Conservation (phyloP, 2,888 invertebrate species). For the Nowickia ferox region DNA sequence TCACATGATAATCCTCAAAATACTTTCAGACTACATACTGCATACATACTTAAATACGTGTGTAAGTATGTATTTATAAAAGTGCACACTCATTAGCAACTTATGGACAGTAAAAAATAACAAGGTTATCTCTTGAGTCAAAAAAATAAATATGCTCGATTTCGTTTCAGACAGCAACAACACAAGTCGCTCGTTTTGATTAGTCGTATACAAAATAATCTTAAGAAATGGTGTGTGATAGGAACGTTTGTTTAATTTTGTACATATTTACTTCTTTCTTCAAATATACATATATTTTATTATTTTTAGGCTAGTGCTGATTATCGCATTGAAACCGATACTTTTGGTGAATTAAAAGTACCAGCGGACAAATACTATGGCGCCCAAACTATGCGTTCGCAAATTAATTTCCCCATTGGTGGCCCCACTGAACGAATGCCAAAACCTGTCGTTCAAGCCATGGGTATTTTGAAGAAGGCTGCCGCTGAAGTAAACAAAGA, state of each 20-base stretch:
- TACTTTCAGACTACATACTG: not conserved
- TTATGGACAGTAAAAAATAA: conserved; percentile 23
- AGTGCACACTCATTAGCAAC: conserved; percentile 3
- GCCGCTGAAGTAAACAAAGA: conserved; percentile 97
- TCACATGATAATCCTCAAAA: conserved; percentile 46
- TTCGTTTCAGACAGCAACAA: conserved; percentile 32
- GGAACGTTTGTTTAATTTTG: not conserved
- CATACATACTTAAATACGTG: conserved; percentile 1
- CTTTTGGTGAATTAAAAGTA: conserved; percentile 97
- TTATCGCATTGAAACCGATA: conserved; percentile 89
- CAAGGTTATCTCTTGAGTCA: conserved; percentile 64
- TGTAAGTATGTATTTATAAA: not conserved
- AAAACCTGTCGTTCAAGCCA: conserved; percentile 94
- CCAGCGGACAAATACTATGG: conserved; percentile 97
- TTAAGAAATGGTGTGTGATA: conserved; percentile 59
- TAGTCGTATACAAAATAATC: conserved; percentile 45
- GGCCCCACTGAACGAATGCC: conserved; percentile 97
- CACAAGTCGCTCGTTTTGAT: conserved; percentile 52
- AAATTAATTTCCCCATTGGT: conserved; percentile 98
- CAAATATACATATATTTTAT: not conserved
- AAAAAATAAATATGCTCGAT: conserved; percentile 36
- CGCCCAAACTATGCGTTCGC: conserved; percentile 97
- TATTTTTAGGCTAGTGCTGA: conserved; percentile 77
- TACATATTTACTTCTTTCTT: not conserved
- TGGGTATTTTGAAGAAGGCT: conserved; percentile 99